Percentiles rank a stretch among this genome's conserved stretches.
Evolutionary conservation across 92 coral and sea anemone species (phyloP).

Genomic region (Epizoanthus illoricatus): DNA sequence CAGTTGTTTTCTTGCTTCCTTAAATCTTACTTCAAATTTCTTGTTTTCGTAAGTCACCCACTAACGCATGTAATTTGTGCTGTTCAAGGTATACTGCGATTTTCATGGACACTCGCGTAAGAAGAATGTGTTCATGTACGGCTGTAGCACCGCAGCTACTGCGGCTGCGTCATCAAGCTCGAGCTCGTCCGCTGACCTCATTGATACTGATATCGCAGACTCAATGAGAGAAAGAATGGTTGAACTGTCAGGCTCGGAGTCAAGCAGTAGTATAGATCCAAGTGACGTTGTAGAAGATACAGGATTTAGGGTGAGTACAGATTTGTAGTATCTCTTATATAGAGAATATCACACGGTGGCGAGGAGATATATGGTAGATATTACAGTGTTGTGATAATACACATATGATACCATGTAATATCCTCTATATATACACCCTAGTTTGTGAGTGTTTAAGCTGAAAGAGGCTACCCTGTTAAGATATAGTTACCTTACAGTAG

Average conservation of each 20-base stretch:
- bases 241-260: conserved; percentile 73
- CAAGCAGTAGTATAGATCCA: conserved; percentile 84
- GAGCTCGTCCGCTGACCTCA: conserved; percentile 72
- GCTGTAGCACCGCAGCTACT: conserved; percentile 84
- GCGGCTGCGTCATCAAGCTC: conserved; percentile 72
- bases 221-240: conserved; percentile 66
- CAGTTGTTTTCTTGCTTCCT: no score
- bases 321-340: no score
- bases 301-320: conserved; percentile 67
- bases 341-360: no score
- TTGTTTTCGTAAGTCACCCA: not conserved
- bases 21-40: not conserved
- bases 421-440: no score
- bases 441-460: no score
- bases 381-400: no score
- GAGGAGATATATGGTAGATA: no score
- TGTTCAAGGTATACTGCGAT: conserved; percentile 88
- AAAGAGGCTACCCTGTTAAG: no score
- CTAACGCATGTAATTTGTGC: not conserved
- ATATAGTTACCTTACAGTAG: no score
- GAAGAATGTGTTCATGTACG: conserved; percentile 97
- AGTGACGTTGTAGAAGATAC: conserved; percentile 73
- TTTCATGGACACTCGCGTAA: conserved; percentile 97
- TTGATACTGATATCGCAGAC: conserved; percentile 66
- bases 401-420: no score